Evolutionary conservation across 2,888 invertebrate species (phyloP).

Genomic region (Callyntrura sp.): DNA sequence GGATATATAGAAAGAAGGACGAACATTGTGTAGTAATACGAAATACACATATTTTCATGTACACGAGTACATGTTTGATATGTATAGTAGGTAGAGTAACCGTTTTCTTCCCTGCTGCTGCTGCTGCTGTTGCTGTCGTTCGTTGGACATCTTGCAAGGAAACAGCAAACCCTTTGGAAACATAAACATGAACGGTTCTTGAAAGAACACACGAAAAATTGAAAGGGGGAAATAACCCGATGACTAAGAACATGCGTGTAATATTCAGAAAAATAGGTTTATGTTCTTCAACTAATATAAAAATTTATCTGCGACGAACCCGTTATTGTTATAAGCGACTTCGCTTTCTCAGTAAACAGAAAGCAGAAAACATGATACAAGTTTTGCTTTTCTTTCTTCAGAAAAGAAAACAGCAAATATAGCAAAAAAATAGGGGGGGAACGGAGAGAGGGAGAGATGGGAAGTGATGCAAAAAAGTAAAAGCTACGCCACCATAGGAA

Average conservation of each 20-base stretch:
- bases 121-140: background rate
- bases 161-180: constrained; percentile 33
- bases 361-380: constrained; percentile 7
- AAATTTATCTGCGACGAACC: constrained; percentile 1
- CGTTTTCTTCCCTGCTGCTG: constrained; percentile 28
- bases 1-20: background rate
- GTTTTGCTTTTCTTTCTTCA: constrained; percentile 1
- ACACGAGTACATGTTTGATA: too few relatives aligned
- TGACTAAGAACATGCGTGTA: constrained; percentile 5
- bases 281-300: too few relatives aligned
- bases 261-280: constrained; percentile 21
- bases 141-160: constrained; percentile 41
- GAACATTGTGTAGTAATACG: background rate
- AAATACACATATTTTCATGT: too few relatives aligned
- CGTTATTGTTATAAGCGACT: background rate
- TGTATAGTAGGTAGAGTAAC: constrained; percentile 67
- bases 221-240: background rate
- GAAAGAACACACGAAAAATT: constrained; percentile 33
- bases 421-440: too few relatives aligned
- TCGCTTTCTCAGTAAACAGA: constrained; percentile 19
- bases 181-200: constrained; percentile 63
- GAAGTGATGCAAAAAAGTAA: constrained; percentile 66
- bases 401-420: constrained; percentile 18
- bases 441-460: background rate
- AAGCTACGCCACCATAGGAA: constrained; percentile 47